These are phyloP conservation scores for Heteropelma amictum DNA, from an alignment of 2,888 invertebrate genomes.

Conservation along the genomic window DNA sequence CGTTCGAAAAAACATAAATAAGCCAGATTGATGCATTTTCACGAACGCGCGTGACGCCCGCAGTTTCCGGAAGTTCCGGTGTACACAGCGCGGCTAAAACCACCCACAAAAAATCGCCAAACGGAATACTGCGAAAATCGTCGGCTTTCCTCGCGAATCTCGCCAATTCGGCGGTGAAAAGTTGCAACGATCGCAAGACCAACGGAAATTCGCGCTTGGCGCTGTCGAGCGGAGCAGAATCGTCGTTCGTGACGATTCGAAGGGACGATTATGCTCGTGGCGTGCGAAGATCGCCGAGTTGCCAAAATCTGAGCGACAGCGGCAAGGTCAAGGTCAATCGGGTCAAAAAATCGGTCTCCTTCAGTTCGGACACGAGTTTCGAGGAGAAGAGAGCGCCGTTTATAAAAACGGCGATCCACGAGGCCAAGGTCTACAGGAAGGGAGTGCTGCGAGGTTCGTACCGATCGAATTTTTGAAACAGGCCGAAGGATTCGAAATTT, in stretches of 20 bases:
- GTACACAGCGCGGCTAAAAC: neutral
- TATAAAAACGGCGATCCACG: slow-evolving; percentile 70
- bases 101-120: slow-evolving; percentile 30
- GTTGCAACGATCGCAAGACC: slow-evolving; percentile 36
- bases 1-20: no score
- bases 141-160: slow-evolving; percentile 65
- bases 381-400: slow-evolving; percentile 65
- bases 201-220: slow-evolving; percentile 41
- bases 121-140: slow-evolving; percentile 65
- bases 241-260: slow-evolving; percentile 8
- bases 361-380: slow-evolving; percentile 74
- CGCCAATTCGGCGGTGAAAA: slow-evolving; percentile 52
- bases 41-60: no score
- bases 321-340: slow-evolving; percentile 55
- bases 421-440: slow-evolving; percentile 72
- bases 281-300: slow-evolving; percentile 60
- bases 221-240: slow-evolving; percentile 36
- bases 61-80: slow-evolving; percentile 45
- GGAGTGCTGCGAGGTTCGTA: slow-evolving; percentile 67
- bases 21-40: no score
- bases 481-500: no score
- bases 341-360: slow-evolving; percentile 74
- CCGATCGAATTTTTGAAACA: neutral
- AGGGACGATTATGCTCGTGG: slow-evolving; percentile 27
- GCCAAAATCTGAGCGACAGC: slow-evolving; percentile 59